phyloP scores from a whole-genome alignment of 2,113 vertebrate genomes.

The Oreochromis tanganicae region DNA sequence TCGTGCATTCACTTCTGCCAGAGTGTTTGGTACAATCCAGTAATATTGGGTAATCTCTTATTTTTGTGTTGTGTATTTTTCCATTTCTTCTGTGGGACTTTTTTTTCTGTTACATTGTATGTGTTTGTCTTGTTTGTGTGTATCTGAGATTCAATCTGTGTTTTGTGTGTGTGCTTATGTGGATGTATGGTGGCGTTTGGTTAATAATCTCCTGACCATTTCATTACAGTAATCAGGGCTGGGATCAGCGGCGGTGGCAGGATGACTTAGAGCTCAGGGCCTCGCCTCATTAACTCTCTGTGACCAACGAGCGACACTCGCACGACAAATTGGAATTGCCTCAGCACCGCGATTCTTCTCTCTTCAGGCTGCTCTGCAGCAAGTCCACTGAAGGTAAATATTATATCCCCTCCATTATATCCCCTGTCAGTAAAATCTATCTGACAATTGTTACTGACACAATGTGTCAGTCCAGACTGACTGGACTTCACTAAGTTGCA shows the following conservation, averaged over 20 bases:
- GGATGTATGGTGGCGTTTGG: constrained; percentile 58
- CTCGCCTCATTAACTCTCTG: constrained; percentile 77
- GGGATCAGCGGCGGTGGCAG: constrained; percentile 73
- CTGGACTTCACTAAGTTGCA: background rate
- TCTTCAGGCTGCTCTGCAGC: background rate
- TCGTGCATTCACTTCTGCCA: background rate
- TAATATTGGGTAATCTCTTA: background rate
- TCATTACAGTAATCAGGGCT: constrained; percentile 80
- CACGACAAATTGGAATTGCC: constrained; percentile 75
- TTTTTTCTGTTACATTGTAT: background rate
- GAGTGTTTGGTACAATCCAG: background rate
- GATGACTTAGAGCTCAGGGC: constrained; percentile 76
- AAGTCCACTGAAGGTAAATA: constrained; percentile 9
- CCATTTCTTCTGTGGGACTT: constrained; percentile 1
- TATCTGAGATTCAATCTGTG: constrained; percentile 31
- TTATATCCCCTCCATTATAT: constrained; percentile 22
- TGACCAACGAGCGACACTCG: constrained; percentile 59
- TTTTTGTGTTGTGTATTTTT: background rate
- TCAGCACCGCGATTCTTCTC: constrained; percentile 42
- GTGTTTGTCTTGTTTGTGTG: constrained; percentile 19
- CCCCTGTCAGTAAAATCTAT: background rate
- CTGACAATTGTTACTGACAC: background rate
- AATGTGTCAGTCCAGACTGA: background rate
- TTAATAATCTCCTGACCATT: constrained; percentile 79
- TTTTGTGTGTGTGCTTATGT: background rate